These are phyloP conservation scores for Empidonax traillii DNA, from an alignment of 2,113 vertebrate genomes.

Conservation along the genomic window DNA sequence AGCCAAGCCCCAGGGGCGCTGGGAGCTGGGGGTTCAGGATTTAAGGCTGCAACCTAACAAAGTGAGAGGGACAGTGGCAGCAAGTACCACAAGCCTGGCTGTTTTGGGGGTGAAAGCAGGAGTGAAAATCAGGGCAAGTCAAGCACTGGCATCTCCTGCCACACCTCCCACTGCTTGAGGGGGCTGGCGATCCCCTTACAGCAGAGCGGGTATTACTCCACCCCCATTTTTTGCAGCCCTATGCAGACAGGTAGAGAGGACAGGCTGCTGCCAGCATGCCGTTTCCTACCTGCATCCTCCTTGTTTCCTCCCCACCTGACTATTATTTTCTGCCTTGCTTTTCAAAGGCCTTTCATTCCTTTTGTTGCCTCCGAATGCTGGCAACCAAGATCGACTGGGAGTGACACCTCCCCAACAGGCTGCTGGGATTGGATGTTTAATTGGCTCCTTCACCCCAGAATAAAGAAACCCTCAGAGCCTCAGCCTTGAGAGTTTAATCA, in stretches of 20 bases:
- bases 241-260: background rate
- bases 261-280: background rate
- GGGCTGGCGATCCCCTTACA: background rate
- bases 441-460: background rate
- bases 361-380: background rate
- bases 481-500: background rate
- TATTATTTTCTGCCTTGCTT: background rate
- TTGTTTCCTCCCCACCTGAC: background rate
- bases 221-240: background rate
- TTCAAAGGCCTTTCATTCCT: background rate
- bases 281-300: background rate
- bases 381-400: background rate
- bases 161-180: background rate
- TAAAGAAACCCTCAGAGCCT: background rate
- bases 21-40: background rate
- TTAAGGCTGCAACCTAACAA: background rate
- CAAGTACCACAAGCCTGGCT: background rate
- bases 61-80: background rate
- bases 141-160: background rate
- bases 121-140: background rate
- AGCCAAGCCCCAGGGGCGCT: background rate
- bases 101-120: background rate
- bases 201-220: background rate
- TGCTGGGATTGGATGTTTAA: background rate
- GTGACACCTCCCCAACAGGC: background rate